Base-by-base conservation (phyloP, 2,797 vertebrate species). In the Tapera naevia region DNA sequence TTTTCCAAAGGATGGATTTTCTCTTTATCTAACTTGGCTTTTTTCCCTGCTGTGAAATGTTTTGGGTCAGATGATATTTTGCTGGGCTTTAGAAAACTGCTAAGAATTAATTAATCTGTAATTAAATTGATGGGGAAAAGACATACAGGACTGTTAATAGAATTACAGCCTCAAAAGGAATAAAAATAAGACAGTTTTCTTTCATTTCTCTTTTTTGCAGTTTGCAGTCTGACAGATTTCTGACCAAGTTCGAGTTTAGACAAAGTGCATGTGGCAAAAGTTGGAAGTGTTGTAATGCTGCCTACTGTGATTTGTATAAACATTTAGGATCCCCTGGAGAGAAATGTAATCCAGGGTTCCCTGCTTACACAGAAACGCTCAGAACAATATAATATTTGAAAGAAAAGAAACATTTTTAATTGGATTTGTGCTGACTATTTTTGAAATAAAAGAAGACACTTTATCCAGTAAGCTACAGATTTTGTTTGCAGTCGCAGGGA, bases 251-350 rank as follows among this genome's bases (percentile, higher is more conserved):
- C 2, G 7, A 80, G 78, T 94, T 90, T 94, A 96, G 94, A 96
- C 91, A 87, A 94, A 95, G 94, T 94, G 88, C 89, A 94, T 90
- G 95, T 95, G 91, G 95, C 93, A 94, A 78, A 96, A 96, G 89
- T 91, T 97, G 95, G 90, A 95, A 96, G 94, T 95, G 95, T 94
- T 96, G 91, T 94, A 96, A 93, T 94, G 88, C 93, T 96, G 93
- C 95, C 94, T 94, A 91, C 91, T 96, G 95, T 91, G 96, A 95
- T 94, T 95, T 97, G 86, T 95, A 78, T 94, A 95, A 97, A 97
- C 90, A 94, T 94, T 96, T 96, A 93, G 90, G 90, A 95, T 95
- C 81, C 95, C 94, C 95, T 87, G 93, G 94, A 89, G 95, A 94
- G 86, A 54, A 87, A 91, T 94, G 90, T 97, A 96, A 96, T 97